A percentile compares a stretch with the other conserved stretches of the same genome.
These are phyloP conservation scores for Oryctolagus cuniculus DNA, from an alignment of 2,113 vertebrate species.

Conservation along the genomic window mOryCun1.1 NC_091450.1:48472001-48472500, in stretches of 20 bases:
- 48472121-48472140: too few species aligned
- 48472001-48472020: not conserved
- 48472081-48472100: not conserved
- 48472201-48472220: not conserved
- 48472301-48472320: not conserved
- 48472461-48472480: not conserved
- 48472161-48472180: not conserved
- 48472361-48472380: not conserved
- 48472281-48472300: not conserved
- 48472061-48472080: not conserved
- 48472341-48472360: not conserved
- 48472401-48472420: not conserved
- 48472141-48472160: not conserved
- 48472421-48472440: not conserved
- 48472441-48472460: not conserved
- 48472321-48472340: not conserved
- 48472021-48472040: not conserved
- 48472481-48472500: not conserved
- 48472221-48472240: not conserved
- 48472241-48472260: not conserved
- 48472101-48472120: not conserved
- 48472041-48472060: not conserved
- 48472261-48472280: rapidly evolving
- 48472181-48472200: not conserved
- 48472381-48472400: not conserved